A percentile compares a stretch with the other conserved stretches of the same genome.
Conservation (phyloP, 2,797 vertebrate genomes). For the Neosalanx taihuensis region DNA sequence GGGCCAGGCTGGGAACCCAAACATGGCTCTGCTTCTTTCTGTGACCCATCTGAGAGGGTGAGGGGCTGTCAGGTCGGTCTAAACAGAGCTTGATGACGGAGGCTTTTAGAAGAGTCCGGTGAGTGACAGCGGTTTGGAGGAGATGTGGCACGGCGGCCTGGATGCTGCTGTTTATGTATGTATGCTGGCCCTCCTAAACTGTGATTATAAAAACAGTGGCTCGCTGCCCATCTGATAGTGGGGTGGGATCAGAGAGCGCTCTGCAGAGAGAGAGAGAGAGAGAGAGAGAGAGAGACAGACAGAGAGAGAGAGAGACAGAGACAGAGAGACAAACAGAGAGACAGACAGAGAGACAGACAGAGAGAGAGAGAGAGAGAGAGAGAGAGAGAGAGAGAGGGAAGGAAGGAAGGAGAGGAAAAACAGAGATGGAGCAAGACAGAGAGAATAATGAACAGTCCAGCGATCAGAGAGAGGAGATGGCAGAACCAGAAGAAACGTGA, state of each 20-base stretch:
- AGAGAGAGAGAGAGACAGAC: neutral
- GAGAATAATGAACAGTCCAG: slow-evolving; percentile 24
- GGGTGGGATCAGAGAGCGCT: slow-evolving; percentile 35
- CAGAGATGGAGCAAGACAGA: slow-evolving; percentile 21
- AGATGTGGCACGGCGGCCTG: slow-evolving; percentile 66
- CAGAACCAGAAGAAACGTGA: slow-evolving; percentile 14
- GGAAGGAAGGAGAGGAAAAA: slow-evolving; percentile 39
- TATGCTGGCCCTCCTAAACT: slow-evolving; percentile 63
- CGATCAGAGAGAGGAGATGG: slow-evolving; percentile 25
- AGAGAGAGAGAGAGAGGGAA: slow-evolving; percentile 39
- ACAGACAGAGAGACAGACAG: neutral
- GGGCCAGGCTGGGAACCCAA: slow-evolving; percentile 45
- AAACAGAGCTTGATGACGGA: slow-evolving; percentile 55
- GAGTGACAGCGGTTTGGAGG: slow-evolving; percentile 67
- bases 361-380: neutral
- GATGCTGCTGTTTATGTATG: slow-evolving; percentile 69
- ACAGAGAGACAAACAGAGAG: neutral
- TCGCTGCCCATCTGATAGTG: slow-evolving; percentile 66
- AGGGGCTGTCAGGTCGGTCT: slow-evolving; percentile 59
- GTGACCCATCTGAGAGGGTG: slow-evolving; percentile 55
- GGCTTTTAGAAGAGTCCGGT: slow-evolving; percentile 65
- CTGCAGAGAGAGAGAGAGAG: neutral
- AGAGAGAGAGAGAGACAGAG: neutral
- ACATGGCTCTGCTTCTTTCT: slow-evolving; percentile 53
- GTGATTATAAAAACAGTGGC: slow-evolving; percentile 74